Conservation (phyloP, 2,888 invertebrate species). For the Drosophila helvetica region DNA sequence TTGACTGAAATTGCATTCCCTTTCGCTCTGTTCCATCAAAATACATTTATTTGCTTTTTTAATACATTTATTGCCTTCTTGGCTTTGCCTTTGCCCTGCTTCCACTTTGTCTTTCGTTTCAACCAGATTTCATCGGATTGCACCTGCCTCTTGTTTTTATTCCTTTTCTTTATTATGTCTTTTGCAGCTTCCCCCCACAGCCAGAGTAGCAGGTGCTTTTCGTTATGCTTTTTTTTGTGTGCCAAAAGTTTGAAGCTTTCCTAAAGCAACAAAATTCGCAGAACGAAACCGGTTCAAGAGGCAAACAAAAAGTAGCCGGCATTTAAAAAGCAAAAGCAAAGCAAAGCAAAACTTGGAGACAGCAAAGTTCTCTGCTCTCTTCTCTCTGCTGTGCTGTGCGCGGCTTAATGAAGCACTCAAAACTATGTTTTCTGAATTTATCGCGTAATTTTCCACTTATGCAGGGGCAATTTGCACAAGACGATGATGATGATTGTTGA, state of each 20-base stretch:
- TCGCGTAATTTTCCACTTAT: constrained; percentile 45
- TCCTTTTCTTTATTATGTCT: constrained; percentile 6
- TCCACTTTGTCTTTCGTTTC: no score
- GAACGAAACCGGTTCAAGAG: constrained; percentile 39
- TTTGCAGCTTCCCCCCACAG: constrained; percentile 17
- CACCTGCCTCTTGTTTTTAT: constrained; percentile 20
- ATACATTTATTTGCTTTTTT: not conserved
- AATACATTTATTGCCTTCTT: not conserved
- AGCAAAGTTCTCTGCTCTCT: constrained; percentile 5
- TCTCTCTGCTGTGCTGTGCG: not conserved
- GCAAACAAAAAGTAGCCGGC: constrained; percentile 17
- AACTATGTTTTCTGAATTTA: constrained; percentile 19
- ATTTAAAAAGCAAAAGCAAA: constrained; percentile 20
- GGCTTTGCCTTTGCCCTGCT: not conserved
- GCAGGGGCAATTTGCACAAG: constrained; percentile 27
- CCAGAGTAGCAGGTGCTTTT: constrained; percentile 42
- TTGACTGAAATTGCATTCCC: not conserved
- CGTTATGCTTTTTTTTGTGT: constrained; percentile 20
- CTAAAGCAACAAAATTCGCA: constrained; percentile 9
- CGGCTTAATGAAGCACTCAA: constrained; percentile 26
- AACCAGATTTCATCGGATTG: not conserved
- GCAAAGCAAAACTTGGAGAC: constrained; percentile 11
- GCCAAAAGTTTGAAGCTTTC: constrained; percentile 22
- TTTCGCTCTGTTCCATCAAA: not conserved
- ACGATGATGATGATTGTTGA: constrained; percentile 19